A percentile compares a stretch with the other conserved stretches of the same genome.
phyloP scores from a whole-genome alignment of 2,888 invertebrate genomes.

The Dolichomitus sp. region DNA sequence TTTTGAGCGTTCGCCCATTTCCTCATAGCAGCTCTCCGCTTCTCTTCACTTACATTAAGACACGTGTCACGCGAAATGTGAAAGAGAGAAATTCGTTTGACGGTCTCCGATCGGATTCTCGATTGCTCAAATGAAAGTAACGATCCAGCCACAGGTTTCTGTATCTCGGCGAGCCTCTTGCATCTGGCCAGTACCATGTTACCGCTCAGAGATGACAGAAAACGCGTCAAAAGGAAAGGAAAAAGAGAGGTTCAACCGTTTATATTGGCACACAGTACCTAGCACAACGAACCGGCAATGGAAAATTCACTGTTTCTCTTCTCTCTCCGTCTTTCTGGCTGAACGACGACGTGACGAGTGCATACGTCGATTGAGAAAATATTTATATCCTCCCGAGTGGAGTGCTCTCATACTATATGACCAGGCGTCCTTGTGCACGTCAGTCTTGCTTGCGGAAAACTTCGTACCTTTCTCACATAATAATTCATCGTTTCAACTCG shows the following conservation, averaged over 20 bases:
- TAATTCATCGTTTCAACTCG: slow-evolving; percentile 22
- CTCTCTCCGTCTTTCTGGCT: slow-evolving; percentile 1
- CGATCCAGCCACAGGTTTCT: background rate
- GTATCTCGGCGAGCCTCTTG: slow-evolving; percentile 1
- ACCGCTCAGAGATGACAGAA: slow-evolving; percentile 2
- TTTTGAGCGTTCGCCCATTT: slow-evolving; percentile 3
- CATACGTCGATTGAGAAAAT: slow-evolving; percentile 64
- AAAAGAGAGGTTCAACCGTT: slow-evolving; percentile 25
- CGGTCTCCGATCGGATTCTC: background rate
- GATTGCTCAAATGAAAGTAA: slow-evolving; percentile 27
- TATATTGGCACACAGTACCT: slow-evolving; percentile 2
- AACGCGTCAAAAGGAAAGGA: slow-evolving; percentile 38
- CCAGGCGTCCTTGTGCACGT: slow-evolving; percentile 39
- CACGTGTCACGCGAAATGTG: background rate
- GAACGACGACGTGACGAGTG: slow-evolving; percentile 46
- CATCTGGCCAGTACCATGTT: background rate
- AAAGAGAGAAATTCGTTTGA: slow-evolving; percentile 23
- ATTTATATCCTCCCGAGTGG: slow-evolving; percentile 54
- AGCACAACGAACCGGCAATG: slow-evolving; percentile 37
- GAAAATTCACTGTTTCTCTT: slow-evolving; percentile 50
- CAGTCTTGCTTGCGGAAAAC: slow-evolving; percentile 34
- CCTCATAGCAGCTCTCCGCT: background rate
- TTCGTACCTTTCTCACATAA: slow-evolving; percentile 45
- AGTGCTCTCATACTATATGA: slow-evolving; percentile 12
- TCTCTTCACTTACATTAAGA: background rate